Conservation (phyloP, 2,113 vertebrate species). For the Cyphomyrus discorhynchus region DNA sequence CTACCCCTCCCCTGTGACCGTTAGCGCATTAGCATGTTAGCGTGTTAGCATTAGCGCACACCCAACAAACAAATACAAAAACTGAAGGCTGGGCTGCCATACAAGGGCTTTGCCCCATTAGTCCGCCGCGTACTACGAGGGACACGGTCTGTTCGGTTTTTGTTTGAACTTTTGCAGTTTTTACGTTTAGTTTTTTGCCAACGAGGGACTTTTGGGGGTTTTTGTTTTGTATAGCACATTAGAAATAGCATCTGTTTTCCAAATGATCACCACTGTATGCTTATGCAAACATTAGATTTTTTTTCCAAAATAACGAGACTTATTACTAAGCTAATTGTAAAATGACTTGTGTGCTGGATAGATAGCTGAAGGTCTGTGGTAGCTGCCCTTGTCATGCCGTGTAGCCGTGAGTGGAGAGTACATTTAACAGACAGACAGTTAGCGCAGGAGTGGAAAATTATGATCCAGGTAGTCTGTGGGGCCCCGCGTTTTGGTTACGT, state of each 20-base stretch:
- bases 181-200: background rate
- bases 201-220: background rate
- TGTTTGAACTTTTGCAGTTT: background rate
- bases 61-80: background rate
- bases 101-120: background rate
- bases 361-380: background rate
- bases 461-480: background rate
- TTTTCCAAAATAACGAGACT: background rate
- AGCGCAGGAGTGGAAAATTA: background rate
- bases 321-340: background rate
- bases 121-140: background rate
- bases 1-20: background rate
- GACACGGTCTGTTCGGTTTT: background rate
- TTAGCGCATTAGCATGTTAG: background rate
- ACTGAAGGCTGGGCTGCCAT: background rate
- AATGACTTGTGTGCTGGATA: background rate
- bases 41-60: background rate
- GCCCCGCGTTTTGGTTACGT: background rate
- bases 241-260: background rate
- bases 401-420: background rate
- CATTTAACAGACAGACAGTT: background rate
- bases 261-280: background rate
- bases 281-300: constrained; percentile 5
- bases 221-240: background rate
- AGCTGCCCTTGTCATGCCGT: background rate